Evolutionary conservation across 2,888 invertebrate genomes (phyloP).

Genomic region (Ametastegia equiseti): DNA sequence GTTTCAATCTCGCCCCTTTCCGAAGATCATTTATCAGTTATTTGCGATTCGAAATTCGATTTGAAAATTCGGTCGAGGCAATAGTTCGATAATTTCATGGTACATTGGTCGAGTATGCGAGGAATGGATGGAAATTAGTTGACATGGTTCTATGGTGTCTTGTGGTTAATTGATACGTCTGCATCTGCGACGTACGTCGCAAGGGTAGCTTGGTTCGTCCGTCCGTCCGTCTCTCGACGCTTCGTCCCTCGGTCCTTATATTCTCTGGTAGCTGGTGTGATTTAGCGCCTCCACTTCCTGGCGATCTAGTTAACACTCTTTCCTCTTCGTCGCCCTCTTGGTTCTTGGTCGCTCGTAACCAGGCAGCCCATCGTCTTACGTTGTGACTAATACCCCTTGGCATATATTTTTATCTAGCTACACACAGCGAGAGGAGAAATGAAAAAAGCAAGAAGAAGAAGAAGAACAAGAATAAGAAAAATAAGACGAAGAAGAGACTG

Average conservation of each 20-base stretch:
- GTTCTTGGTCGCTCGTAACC: conserved; percentile 46
- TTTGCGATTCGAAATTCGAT: not conserved
- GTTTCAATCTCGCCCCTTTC: no score
- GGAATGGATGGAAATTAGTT: conserved; percentile 69
- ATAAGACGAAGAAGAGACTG: not conserved
- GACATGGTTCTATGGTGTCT: conserved; percentile 63
- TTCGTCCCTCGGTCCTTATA: conserved; percentile 44
- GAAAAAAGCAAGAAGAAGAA: not conserved
- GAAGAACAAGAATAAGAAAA: not conserved
- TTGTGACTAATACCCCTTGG: conserved; percentile 66
- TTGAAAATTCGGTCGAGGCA: not conserved
- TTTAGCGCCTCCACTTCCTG: conserved; percentile 67
- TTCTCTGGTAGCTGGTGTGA: conserved; percentile 58
- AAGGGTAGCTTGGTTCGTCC: not conserved
- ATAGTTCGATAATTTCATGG: conserved; percentile 68
- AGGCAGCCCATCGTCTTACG: conserved; percentile 42
- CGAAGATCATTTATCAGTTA: no score
- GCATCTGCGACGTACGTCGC: conserved; percentile 30
- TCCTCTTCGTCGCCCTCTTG: conserved; percentile 49
- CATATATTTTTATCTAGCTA: conserved; percentile 67
- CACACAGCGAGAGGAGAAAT: not conserved
- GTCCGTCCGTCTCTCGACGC: not conserved
- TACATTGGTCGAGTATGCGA: conserved; percentile 65
- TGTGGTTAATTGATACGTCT: conserved; percentile 69
- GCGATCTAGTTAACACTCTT: conserved; percentile 68